Percentiles rank a stretch among this genome's conserved stretches.
phyloP scores from a whole-genome alignment of 2,888 invertebrate genomes.

The Heteropelma amictum region DNA sequence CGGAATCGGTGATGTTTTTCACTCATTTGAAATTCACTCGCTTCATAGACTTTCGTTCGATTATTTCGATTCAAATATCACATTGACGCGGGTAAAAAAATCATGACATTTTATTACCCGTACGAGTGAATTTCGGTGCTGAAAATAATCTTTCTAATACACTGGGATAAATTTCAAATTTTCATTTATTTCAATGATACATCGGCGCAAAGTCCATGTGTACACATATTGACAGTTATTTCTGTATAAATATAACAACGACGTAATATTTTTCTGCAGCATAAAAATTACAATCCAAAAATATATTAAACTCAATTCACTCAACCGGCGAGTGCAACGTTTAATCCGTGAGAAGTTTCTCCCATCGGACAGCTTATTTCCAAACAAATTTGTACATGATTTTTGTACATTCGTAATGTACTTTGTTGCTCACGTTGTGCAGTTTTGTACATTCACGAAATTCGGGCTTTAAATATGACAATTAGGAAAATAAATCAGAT shows the following conservation, averaged over 20 bases:
- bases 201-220: too few species aligned
- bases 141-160: too few species aligned
- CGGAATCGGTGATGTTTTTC: too few species aligned
- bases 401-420: not conserved
- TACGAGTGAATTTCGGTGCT: too few species aligned
- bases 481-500: conserved; percentile 33
- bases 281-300: conserved; percentile 33
- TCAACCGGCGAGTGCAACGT: too few species aligned
- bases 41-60: too few species aligned
- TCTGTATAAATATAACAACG: conserved; percentile 37
- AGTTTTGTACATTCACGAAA: not conserved
- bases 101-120: too few species aligned
- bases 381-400: conserved; percentile 35
- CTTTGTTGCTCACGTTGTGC: conserved; percentile 28
- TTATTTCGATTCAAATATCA: too few species aligned
- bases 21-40: too few species aligned
- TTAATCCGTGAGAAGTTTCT: conserved; percentile 1
- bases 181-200: too few species aligned
- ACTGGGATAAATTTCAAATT: too few species aligned
- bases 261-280: not conserved
- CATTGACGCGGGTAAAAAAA: too few species aligned
- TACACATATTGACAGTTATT: conserved; percentile 13
- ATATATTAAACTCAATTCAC: conserved; percentile 34
- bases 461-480: not conserved
- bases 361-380: not conserved